phyloP scores from a whole-genome alignment of 2,113 vertebrate genomes.

The Onychostoma macrolepis region DNA sequence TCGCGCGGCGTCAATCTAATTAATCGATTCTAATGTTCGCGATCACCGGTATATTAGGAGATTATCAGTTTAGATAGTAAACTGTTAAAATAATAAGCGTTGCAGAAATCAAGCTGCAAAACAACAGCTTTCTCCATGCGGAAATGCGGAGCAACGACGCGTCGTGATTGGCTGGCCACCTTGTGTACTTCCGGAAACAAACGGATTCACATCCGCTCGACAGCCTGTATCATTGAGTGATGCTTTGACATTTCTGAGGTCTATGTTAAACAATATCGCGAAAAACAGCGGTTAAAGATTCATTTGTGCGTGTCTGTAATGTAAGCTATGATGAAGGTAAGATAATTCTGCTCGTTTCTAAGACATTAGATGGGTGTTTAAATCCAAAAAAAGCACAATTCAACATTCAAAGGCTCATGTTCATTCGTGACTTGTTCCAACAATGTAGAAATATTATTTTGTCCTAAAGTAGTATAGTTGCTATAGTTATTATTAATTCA shows the following conservation, averaged over 20 bases:
- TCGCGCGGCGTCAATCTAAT: neutral
- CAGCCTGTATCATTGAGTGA: neutral
- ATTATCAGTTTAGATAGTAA: neutral
- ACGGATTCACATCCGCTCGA: neutral
- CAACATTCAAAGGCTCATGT: neutral
- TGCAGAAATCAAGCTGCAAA: neutral
- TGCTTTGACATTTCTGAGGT: neutral
- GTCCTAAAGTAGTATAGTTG: neutral
- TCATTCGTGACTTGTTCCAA: neutral
- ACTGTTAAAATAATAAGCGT: neutral
- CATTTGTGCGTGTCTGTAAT: neutral
- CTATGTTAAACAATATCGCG: neutral
- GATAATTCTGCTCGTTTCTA: neutral
- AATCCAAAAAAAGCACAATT: neutral
- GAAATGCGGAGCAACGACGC: neutral
- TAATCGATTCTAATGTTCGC: neutral
- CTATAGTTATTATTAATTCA: neutral
- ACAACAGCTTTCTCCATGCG: neutral
- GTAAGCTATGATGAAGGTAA: slow-evolving; percentile 44
- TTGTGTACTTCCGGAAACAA: slow-evolving; percentile 36
- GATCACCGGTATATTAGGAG: neutral
- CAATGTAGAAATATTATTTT: neutral
- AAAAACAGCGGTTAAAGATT: neutral
- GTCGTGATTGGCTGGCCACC: slow-evolving; percentile 16
- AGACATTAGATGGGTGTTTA: neutral